Base-by-base conservation (phyloP, 92 coral and sea anemone genomes). In the Micromussa lordhowensis region DNA sequence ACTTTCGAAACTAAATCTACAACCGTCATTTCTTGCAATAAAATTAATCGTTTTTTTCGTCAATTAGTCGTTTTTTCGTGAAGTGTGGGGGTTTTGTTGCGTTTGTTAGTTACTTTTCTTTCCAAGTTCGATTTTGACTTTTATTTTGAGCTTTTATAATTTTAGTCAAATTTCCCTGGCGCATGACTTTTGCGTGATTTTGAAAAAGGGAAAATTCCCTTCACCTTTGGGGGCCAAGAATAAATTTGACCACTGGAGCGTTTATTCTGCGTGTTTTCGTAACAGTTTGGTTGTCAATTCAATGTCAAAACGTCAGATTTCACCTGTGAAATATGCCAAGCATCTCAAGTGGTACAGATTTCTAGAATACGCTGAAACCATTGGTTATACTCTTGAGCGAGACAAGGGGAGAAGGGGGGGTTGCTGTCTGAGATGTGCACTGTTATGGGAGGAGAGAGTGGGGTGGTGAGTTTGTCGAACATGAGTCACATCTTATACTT, bases 171-270 rank as follows among this genome's bases (percentile, higher is more conserved):
- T 13, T 15, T 35, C 16, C 78, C 22, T 12, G 87, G 13, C n/a
- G 35, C 53, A 13, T 11, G 44, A 30, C 48, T 34, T 28, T 44
- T 16, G 64, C 4, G 34, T 49, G 21, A 78, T 2, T 17, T 15
- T 74, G 16, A 17, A 38, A 17, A 64, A 86, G 90, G 90, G 90
- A 86, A 86, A 86, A 78, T 3, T 86, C 90, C 90, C 90, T 64
- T 68, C 35, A 30, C 77, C 85, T 84, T 66, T 40, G 40, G 29
- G 59, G 83, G 78, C 36, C 77, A 68, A 26, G 59, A 28, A 87
- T 79, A 17, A 21, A 16, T 38, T 17, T 21, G 38, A 30, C 31
- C 6, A 5, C 36, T 28, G 10, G n/a, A 48, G 14, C 61, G 36
- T 18, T 19, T 17, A 51, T 21, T 53, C 58, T 48, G 15, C 61